These are phyloP conservation scores for Temnothorax nylanderi DNA, from an alignment of 1,140 invertebrate species.

Conservation along the genomic window DNA sequence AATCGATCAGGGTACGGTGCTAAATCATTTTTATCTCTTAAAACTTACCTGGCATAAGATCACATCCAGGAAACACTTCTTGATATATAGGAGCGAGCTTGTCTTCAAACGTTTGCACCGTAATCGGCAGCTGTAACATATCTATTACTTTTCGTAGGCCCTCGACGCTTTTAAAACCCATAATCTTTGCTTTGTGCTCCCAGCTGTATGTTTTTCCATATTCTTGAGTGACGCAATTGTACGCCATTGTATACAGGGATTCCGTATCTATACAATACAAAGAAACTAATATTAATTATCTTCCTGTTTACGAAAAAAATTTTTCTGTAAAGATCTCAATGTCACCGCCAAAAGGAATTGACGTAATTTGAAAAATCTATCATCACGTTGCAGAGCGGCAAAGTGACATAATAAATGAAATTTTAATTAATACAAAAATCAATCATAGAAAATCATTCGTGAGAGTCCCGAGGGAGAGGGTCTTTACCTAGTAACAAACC, in stretches of 20 bases:
- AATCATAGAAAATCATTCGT: background rate
- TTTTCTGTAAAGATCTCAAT: background rate
- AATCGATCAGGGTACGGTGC: background rate
- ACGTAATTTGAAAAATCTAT: background rate
- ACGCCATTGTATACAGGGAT: slow-evolving; percentile 90
- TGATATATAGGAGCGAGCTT: slow-evolving; percentile 84
- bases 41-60: slow-evolving; percentile 89
- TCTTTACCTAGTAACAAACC: slow-evolving; percentile 91
- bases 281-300: background rate
- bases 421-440: background rate
- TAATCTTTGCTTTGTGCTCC: slow-evolving; percentile 90
- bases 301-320: background rate
- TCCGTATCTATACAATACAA: slow-evolving; percentile 90
- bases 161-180: slow-evolving; percentile 90
- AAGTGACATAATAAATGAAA: too few relatives aligned
- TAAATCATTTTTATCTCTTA: background rate
- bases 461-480: background rate
- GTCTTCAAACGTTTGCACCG: slow-evolving; percentile 88
- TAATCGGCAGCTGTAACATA: slow-evolving; percentile 89
- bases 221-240: slow-evolving; percentile 88
- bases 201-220: slow-evolving; percentile 92
- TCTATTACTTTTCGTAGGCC: slow-evolving; percentile 88
- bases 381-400: background rate
- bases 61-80: slow-evolving; percentile 87
- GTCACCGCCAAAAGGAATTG: background rate